A percentile compares a stretch with the other conserved stretches of the same genome.
Conservation (phyloP, 2,113 vertebrate species). For the Mesembrinibis cayennensis region DNA sequence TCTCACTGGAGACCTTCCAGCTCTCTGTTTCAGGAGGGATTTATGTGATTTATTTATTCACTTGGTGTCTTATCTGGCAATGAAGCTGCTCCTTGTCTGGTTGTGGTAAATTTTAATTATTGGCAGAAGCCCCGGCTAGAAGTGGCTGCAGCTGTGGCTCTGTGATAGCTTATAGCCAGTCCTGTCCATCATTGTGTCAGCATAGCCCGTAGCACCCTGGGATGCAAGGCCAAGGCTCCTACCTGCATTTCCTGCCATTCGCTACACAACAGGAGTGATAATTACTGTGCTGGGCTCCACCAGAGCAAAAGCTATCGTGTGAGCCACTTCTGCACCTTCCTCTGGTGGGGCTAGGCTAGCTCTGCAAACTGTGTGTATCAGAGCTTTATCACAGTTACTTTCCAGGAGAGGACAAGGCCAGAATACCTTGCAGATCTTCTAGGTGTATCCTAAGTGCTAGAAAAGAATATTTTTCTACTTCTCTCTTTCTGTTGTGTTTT, state of each 20-base stretch:
- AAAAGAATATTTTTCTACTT: not conserved
- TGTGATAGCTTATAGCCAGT: not conserved
- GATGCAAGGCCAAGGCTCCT: not conserved
- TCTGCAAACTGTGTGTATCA: not conserved
- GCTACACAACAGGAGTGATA: not conserved
- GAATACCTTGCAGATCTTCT: not conserved
- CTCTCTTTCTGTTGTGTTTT: not conserved
- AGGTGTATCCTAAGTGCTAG: not conserved
- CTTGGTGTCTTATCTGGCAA: not conserved
- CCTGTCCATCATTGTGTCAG: not conserved
- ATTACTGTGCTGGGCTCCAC: not conserved
- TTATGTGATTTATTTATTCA: conserved; percentile 7
- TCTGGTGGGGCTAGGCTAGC: not conserved
- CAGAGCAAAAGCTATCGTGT: not conserved
- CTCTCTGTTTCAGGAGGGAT: not conserved
- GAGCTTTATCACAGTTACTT: not conserved
- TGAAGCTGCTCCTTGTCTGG: not conserved
- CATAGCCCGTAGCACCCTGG: accelerated
- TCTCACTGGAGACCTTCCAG: not conserved
- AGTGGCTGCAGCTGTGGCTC: conserved; percentile 17
- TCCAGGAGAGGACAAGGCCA: not conserved
- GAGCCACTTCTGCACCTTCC: not conserved
- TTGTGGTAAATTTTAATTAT: conserved; percentile 29
- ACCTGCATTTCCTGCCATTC: not conserved
- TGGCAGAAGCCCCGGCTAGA: conserved; percentile 17